These are phyloP conservation scores for Volucella zonaria DNA, from an alignment of 2,888 invertebrate species.

Conservation along the genomic window DNA sequence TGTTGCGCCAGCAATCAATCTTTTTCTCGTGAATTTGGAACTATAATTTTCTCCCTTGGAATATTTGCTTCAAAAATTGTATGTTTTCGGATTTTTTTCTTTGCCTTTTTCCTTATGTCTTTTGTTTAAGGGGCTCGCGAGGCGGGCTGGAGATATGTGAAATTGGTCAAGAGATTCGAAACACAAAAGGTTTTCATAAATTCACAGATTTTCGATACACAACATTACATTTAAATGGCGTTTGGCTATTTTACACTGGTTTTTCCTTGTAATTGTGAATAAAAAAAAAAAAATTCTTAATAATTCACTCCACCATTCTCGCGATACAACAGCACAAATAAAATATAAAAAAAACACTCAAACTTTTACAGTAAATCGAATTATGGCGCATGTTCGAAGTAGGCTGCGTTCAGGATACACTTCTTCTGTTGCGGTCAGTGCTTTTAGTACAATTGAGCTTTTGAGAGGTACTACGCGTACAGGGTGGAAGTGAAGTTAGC, in stretches of 20 bases:
- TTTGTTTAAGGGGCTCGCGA: slow-evolving; percentile 60
- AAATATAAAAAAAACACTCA: slow-evolving; percentile 66
- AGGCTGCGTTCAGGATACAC: slow-evolving; percentile 51
- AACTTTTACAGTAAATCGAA: slow-evolving; percentile 67
- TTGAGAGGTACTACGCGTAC: neutral
- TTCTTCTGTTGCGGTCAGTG: slow-evolving; percentile 22
- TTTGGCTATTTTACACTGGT: slow-evolving; percentile 34
- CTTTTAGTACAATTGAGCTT: slow-evolving; percentile 55
- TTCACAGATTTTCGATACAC: slow-evolving; percentile 36
- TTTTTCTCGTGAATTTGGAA: slow-evolving; percentile 42
- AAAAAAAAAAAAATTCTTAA: slow-evolving; percentile 69
- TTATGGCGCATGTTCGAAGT: slow-evolving; percentile 70
- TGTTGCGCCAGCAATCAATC: slow-evolving; percentile 21
- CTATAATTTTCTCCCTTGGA: slow-evolving; percentile 18
- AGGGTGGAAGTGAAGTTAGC: slow-evolving; percentile 13
- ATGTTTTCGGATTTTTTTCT: slow-evolving; percentile 24
- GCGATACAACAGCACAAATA: slow-evolving; percentile 73
- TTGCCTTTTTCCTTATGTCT: slow-evolving; percentile 39
- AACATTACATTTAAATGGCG: slow-evolving; percentile 60
- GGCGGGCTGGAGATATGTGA: slow-evolving; percentile 60
- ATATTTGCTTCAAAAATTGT: slow-evolving; percentile 11
- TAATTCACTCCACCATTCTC: slow-evolving; percentile 72
- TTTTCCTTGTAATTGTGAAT: slow-evolving; percentile 55
- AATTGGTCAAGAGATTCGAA: slow-evolving; percentile 17
- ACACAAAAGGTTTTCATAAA: slow-evolving; percentile 32